Evolutionary conservation across 2,888 invertebrate genomes (phyloP).

Genomic region (Archips crataeganus): DNA sequence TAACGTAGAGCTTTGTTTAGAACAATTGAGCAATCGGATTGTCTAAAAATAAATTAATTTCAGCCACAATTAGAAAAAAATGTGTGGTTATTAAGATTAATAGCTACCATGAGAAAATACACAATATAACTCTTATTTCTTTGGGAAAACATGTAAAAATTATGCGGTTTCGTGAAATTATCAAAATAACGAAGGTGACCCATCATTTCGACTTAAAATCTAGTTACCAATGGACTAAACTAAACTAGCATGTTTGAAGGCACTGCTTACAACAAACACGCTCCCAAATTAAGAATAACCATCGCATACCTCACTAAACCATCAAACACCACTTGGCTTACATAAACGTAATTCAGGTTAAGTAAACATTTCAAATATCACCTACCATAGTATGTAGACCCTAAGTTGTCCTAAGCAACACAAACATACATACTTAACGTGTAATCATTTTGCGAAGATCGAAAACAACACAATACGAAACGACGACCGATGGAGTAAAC

Average conservation of each 20-base stretch:
- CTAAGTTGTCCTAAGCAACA: slow-evolving; percentile 12
- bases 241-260: slow-evolving; percentile 37
- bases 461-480: neutral
- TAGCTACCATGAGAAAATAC: slow-evolving; percentile 8
- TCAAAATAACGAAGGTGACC: slow-evolving; percentile 21
- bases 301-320: slow-evolving; percentile 5
- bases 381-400: neutral
- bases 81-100: neutral
- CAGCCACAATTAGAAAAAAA: neutral
- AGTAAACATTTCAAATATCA: slow-evolving; percentile 10
- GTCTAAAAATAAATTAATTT: neutral
- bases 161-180: slow-evolving; percentile 13
- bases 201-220: slow-evolving; percentile 16
- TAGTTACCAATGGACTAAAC: slow-evolving; percentile 23
- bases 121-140: neutral
- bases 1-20: too few species aligned
- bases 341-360: slow-evolving; percentile 9
- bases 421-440: neutral
- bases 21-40: slow-evolving; percentile 23
- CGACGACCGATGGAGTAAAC: too few species aligned
- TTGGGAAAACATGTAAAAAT: neutral
- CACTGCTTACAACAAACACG: slow-evolving; percentile 38
- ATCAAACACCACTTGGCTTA: neutral
- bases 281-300: slow-evolving; percentile 10
- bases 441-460: neutral